Evolutionary conservation across 2,113 vertebrate genomes (phyloP), one percentile per base, ranked within the genome.

Genomic region (Podiceps cristatus): DNA sequence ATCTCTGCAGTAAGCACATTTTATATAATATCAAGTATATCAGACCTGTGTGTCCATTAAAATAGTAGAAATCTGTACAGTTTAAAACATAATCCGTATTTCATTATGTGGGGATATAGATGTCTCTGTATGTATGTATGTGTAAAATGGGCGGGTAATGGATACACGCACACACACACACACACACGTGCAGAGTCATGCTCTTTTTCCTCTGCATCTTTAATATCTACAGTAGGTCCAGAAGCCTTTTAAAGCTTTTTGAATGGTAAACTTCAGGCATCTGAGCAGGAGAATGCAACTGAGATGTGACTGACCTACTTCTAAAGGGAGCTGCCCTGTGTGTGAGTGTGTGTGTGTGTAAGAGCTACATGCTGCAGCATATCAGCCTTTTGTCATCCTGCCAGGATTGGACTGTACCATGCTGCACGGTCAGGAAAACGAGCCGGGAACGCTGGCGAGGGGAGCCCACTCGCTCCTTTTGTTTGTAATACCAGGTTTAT

Each of bases 301-400:
- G 94, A 95, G 96, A 91, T 82, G 94, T 97, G 97, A 98, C 95
- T 66, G 8, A 96, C 94, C 97, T 97, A 86, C 96, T 98, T 98
- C 27, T 96, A 69, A 92, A 89, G 71, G 84, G 96, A 98, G 96
- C 97, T 98, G 97, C 86, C 91, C 97, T 98, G 91, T 96, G 97
- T 97, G 67, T 60, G 87, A 50, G 75, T 3, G n/a, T 71, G 62
- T 3, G 4, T 82, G 86, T 90, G 96, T 93, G 69, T 73, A 68
- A 58, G 77, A 96, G 98, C 98, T 99, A 97, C 97, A 96, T 99
- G 99, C 99, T 97, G 99, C 98, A 98, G 99, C 98, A 88, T 97
- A 98, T 98, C 98, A 96, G 98, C 98, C 98, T 96, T 97, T 98
- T 99, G 99, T 99, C 98, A 98, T 88, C 88, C 98, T 99, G 99